Percentiles rank a stretch among this genome's conserved stretches.
Conservation (phyloP, 2,113 vertebrate species). For the Parus major region DNA sequence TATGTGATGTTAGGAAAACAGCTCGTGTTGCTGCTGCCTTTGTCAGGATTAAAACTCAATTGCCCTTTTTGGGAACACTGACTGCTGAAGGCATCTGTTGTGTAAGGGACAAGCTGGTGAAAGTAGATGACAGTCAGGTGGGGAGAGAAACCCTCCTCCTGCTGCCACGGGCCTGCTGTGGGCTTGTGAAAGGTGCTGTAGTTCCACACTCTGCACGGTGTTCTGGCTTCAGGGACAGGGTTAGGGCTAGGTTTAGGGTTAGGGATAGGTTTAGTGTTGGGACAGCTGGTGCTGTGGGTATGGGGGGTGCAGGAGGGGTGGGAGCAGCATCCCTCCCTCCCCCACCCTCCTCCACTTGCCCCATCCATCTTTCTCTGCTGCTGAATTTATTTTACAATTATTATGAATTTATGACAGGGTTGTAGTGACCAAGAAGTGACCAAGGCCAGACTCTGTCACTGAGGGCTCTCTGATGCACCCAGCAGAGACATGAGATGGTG, state of each 20-base stretch:
- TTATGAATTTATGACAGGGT: accelerated
- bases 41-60: neutral
- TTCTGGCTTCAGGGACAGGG: neutral
- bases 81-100: conserved; percentile 44
- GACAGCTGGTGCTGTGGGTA: neutral
- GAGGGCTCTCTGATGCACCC: neutral
- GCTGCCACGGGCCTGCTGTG: neutral
- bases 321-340: neutral
- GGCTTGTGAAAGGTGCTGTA: neutral
- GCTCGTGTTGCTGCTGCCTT: conserved; percentile 22
- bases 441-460: neutral
- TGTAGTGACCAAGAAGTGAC: neutral
- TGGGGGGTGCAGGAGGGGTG: neutral
- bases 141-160: neutral
- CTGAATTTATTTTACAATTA: neutral
- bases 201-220: neutral
- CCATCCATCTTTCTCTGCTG: neutral
- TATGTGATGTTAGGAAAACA: neutral
- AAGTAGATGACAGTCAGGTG: neutral
- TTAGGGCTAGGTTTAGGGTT: too few species aligned
- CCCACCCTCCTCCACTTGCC: neutral
- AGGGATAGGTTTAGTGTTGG: neutral
- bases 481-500: neutral
- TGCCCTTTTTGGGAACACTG: conserved; percentile 42
- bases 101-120: conserved; percentile 29